These are phyloP conservation scores for Macroglossus sobrinus DNA, from an alignment of 2,113 vertebrate genomes.

Conservation along the genomic window DNA sequence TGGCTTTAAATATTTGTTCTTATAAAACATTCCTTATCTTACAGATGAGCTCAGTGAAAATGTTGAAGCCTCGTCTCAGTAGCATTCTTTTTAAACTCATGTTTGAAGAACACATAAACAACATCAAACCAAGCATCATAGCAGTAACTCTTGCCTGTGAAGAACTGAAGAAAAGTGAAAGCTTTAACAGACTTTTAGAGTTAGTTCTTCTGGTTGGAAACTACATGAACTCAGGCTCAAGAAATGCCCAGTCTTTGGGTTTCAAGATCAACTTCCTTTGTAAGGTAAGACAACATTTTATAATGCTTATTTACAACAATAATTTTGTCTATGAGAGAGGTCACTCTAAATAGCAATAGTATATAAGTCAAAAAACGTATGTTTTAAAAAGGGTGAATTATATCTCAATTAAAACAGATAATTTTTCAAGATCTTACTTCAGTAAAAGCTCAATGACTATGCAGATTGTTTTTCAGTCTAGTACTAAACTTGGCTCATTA, in stretches of 20 bases:
- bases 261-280: slow-evolving; percentile 96
- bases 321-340: neutral
- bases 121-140: slow-evolving; percentile 97
- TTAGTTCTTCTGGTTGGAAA: slow-evolving; percentile 94
- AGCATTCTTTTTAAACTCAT: slow-evolving; percentile 95
- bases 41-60: slow-evolving; percentile 97
- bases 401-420: neutral
- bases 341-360: neutral
- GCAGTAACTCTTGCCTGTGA: slow-evolving; percentile 96
- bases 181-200: slow-evolving; percentile 90
- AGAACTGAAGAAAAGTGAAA: slow-evolving; percentile 97
- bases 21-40: neutral
- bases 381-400: neutral
- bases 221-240: slow-evolving; percentile 98
- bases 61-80: slow-evolving; percentile 91
- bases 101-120: slow-evolving; percentile 97
- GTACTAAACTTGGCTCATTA: neutral
- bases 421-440: neutral
- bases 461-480: neutral
- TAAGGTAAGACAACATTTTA: slow-evolving; percentile 87
- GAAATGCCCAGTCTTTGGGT: slow-evolving; percentile 96
- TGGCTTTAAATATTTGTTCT: neutral
- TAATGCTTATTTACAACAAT: neutral
- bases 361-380: neutral
- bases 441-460: neutral